Evolutionary conservation across 92 coral and sea anemone genomes (phyloP), one percentile per base, ranked within the genome.

Genomic region (Parazoanthus darwini): DNA sequence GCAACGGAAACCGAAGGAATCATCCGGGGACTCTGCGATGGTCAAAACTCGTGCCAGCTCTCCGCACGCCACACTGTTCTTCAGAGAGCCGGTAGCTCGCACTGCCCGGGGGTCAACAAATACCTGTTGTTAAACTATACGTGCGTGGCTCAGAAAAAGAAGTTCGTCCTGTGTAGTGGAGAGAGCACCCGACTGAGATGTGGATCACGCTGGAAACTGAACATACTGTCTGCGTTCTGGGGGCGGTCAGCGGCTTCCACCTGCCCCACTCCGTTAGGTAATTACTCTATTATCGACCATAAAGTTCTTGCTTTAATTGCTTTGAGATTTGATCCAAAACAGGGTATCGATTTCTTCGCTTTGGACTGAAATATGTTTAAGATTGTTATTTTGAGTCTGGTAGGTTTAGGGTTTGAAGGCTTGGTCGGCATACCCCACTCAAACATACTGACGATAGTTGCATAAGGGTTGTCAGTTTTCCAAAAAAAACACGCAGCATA

Each of bases 81-180:
- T 22, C 99, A 97, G 78, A 93, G 90, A 80, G 94, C 94, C 35
- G 99, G 99, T 20, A 93, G 92, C 4, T 81, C 91, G 25, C 98
- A 97, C 74, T 97, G 99, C 79, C 98, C 99, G 4, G 99, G 99
- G 25, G 93, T 95, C 25, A 94, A 97, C 85, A 97, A 97, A 86
- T 97, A 97, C 90, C 80, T 97, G 82, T 90, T 93, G 68, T 93
- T 97, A 8, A 97, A 97, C 79, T 97, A 97, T 77, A 93, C 96
- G 22, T 97, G 99, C 50, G 93, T 94, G 50, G 97, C 99, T 0
- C 91, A 94, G 46, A 94, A 93, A 76, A 93, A 89, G n/a, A 96
- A 97, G 76, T 93, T 97, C 56, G 96, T 96, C 36, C 91, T 97
- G 79, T 97, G 99, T 83, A 94, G 93, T 48, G 98, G 99, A 35